phyloP scores from a whole-genome alignment of 2,113 vertebrate species.

The Engraulis encrasicolus region DNA sequence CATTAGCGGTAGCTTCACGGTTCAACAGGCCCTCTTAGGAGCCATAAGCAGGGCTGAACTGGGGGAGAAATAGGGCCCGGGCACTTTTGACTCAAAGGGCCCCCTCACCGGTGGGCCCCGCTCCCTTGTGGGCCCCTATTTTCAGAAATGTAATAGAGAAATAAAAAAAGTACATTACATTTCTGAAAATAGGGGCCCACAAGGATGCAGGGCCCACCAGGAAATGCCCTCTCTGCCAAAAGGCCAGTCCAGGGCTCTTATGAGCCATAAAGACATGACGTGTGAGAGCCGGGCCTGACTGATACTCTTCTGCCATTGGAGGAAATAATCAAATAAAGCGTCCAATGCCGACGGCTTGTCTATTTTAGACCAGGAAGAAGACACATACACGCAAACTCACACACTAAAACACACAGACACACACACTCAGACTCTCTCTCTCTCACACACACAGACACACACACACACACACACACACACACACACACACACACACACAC shows the following conservation, averaged over 20 bases:
- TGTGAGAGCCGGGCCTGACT: background rate
- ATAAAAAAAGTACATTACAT: too few relatives aligned
- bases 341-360: background rate
- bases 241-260: too few relatives aligned
- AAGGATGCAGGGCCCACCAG: too few relatives aligned
- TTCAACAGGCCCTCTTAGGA: background rate
- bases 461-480: background rate
- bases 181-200: too few relatives aligned
- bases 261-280: conserved; percentile 1
- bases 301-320: background rate
- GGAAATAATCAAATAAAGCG: background rate
- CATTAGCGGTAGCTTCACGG: background rate
- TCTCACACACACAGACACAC: too few relatives aligned
- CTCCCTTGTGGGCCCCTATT: too few relatives aligned
- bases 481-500: background rate
- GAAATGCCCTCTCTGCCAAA: too few relatives aligned
- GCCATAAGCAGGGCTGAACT: background rate
- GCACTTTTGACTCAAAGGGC: too few relatives aligned
- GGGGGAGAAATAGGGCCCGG: too few relatives aligned
- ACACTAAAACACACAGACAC: background rate
- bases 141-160: too few relatives aligned
- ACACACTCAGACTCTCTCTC: background rate
- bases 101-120: too few relatives aligned
- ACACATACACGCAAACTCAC: background rate
- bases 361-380: too few relatives aligned